Percentiles rank a stretch among this genome's conserved stretches.
phyloP scores from a whole-genome alignment of 2,888 invertebrate genomes.

The Platypus cylindrus region DNA sequence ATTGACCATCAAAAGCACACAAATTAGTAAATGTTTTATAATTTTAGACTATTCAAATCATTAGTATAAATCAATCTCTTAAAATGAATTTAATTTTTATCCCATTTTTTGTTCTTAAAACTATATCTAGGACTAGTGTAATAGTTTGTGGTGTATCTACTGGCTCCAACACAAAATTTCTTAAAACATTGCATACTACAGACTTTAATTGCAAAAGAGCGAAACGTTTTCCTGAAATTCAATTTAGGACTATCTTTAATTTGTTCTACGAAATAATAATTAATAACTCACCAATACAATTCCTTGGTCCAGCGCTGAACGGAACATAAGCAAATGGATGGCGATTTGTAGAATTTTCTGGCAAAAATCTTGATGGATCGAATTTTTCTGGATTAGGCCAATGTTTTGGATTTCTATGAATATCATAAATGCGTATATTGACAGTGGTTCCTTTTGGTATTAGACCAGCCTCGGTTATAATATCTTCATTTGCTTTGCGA shows the following conservation, averaged over 20 bases:
- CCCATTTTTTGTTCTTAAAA: constrained; percentile 36
- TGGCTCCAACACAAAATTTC: constrained; percentile 40
- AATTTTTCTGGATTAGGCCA: constrained; percentile 54
- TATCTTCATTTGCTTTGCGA: constrained; percentile 23
- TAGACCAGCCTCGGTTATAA: constrained; percentile 21
- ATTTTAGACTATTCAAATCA: no score
- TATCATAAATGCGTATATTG: constrained; percentile 46
- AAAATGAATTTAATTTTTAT: constrained; percentile 33
- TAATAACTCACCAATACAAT: constrained; percentile 58
- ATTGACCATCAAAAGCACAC: no score
- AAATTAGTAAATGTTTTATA: no score
- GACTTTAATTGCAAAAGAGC: constrained; percentile 53
- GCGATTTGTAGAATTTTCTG: constrained; percentile 40
- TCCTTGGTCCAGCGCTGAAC: constrained; percentile 55
- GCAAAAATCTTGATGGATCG: constrained; percentile 57
- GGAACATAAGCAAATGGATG: constrained; percentile 54
- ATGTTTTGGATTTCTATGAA: constrained; percentile 49
- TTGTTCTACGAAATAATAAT: no score
- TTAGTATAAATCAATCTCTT: no score
- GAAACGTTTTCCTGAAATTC: constrained; percentile 50
- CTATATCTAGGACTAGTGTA: constrained; percentile 36
- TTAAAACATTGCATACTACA: constrained; percentile 41
- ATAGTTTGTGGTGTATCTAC: constrained; percentile 37
- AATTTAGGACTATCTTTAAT: no score
- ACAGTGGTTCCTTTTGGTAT: constrained; percentile 41